A percentile compares a stretch with the other conserved stretches of the same genome.
Evolutionary conservation across 2,113 vertebrate genomes (phyloP).

Genomic region (Spea bombifrons): DNA sequence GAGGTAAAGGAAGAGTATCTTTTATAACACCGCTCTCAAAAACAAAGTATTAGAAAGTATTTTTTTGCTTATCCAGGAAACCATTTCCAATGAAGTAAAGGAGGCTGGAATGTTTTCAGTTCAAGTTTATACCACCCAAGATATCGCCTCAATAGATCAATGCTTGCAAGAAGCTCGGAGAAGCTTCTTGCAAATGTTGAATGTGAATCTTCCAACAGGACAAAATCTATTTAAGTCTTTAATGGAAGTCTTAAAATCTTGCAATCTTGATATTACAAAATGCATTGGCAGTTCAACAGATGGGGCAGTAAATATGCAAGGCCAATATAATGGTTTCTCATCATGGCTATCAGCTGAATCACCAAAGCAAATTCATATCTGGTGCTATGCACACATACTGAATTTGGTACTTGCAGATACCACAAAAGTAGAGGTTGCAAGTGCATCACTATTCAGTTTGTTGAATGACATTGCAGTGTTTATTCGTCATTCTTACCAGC

Average conservation of each 20-base stretch:
- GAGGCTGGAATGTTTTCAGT: constrained; percentile 7
- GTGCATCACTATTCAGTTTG: constrained; percentile 38
- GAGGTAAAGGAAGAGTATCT: background rate
- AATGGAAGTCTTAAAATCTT: background rate
- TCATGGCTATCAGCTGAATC: constrained; percentile 35
- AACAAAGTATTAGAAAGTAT: background rate
- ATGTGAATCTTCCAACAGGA: background rate
- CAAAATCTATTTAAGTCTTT: background rate
- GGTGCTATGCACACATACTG: constrained; percentile 39
- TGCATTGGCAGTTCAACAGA: background rate
- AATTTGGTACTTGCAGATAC: constrained; percentile 41
- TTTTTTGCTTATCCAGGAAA: background rate
- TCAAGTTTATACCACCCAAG: background rate
- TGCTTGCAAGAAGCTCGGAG: too few species aligned
- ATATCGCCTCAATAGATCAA: background rate
- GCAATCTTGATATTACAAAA: background rate
- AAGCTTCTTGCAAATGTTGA: background rate
- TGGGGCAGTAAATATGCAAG: constrained; percentile 17
- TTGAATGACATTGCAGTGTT: background rate
- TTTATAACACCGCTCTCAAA: background rate
- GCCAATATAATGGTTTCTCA: constrained; percentile 29
- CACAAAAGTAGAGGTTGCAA: constrained; percentile 29
- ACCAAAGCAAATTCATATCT: constrained; percentile 40
- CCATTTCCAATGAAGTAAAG: background rate
- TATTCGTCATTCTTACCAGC: too few species aligned